A percentile compares a stretch with the other conserved stretches of the same genome.
Evolutionary conservation across 2,113 vertebrate genomes (phyloP).

Genomic region (Xiphophorus couchianus): DNA sequence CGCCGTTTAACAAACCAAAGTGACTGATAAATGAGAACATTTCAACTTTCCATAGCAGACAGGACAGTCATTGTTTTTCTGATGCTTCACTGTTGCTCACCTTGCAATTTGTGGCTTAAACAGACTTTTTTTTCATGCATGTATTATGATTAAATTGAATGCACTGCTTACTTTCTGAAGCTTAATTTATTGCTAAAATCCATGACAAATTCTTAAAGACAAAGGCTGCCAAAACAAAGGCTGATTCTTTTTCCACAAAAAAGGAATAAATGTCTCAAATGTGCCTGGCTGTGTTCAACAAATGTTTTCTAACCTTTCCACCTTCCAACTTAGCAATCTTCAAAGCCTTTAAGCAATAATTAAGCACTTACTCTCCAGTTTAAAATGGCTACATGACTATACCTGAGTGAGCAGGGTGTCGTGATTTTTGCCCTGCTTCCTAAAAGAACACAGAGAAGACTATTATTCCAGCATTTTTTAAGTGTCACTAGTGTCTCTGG

Average conservation of each 20-base stretch:
- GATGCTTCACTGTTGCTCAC: background rate
- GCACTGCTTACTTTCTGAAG: slow-evolving; percentile 16
- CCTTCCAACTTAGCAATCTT: slow-evolving; percentile 19
- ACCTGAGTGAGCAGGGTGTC: slow-evolving; percentile 24
- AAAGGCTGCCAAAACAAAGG: slow-evolving; percentile 1
- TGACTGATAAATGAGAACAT: background rate
- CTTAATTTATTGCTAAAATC: slow-evolving; percentile 33
- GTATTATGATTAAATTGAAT: background rate
- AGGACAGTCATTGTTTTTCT: background rate
- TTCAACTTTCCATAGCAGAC: background rate
- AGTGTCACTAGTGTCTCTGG: slow-evolving; percentile 54
- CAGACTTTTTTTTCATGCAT: background rate
- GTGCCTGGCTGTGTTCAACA: slow-evolving; percentile 7
- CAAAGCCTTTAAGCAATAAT: slow-evolving; percentile 34
- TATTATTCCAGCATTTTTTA: slow-evolving; percentile 32
- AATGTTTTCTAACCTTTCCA: slow-evolving; percentile 13
- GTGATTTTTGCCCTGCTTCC: slow-evolving; percentile 46
- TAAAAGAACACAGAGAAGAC: slow-evolving; percentile 32
- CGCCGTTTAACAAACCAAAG: background rate
- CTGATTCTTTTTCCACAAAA: slow-evolving; percentile 23
- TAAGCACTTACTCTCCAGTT: slow-evolving; percentile 50
- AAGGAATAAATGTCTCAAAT: slow-evolving; percentile 12
- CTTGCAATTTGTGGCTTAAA: background rate
- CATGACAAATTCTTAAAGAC: slow-evolving; percentile 14
- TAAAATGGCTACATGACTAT: slow-evolving; percentile 35